These are phyloP conservation scores for Eupleurogrammus muticus DNA, from an alignment of 2,797 vertebrate genomes.

Conservation along the genomic window DNA sequence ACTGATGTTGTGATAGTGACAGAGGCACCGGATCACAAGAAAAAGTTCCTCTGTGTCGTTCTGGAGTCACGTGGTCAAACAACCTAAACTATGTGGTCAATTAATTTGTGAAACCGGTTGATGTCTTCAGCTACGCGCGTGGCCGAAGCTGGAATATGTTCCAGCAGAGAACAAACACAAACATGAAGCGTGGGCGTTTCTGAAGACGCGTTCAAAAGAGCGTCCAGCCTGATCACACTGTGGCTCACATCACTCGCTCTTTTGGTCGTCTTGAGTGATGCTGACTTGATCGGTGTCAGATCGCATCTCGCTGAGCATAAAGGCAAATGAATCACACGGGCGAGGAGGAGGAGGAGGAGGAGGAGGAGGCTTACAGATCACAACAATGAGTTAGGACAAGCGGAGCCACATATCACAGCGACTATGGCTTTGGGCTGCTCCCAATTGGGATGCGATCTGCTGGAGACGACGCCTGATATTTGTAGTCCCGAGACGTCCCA, in stretches of 20 bases:
- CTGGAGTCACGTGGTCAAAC: too few relatives aligned
- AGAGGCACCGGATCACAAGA: too few relatives aligned
- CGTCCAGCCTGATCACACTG: neutral
- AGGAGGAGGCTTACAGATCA: constrained; percentile 7
- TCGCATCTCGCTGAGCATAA: constrained; percentile 9
- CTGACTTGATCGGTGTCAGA: constrained; percentile 23
- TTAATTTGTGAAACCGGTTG: too few relatives aligned
- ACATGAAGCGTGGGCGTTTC: constrained; percentile 7
- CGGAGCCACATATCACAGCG: constrained; percentile 19
- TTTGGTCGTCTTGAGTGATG: neutral
- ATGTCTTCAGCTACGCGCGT: neutral
- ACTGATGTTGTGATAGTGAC: too few relatives aligned
- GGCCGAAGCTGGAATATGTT: neutral
- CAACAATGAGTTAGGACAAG: constrained; percentile 42
- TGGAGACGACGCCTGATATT: constrained; percentile 56
- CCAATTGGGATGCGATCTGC: constrained; percentile 3
- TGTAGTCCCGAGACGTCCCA: constrained; percentile 15
- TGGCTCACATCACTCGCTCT: constrained; percentile 9
- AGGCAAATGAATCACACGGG: constrained; percentile 12
- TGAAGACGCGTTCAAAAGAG: constrained; percentile 9
- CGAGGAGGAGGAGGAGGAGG: neutral
- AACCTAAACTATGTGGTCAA: too few relatives aligned
- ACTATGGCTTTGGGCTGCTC: constrained; percentile 26
- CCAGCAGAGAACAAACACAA: constrained; percentile 7
- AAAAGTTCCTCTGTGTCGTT: too few relatives aligned